Evolutionary conservation across 2,888 invertebrate genomes (phyloP).

Genomic region (Dyspetes luteomarginatus): DNA sequence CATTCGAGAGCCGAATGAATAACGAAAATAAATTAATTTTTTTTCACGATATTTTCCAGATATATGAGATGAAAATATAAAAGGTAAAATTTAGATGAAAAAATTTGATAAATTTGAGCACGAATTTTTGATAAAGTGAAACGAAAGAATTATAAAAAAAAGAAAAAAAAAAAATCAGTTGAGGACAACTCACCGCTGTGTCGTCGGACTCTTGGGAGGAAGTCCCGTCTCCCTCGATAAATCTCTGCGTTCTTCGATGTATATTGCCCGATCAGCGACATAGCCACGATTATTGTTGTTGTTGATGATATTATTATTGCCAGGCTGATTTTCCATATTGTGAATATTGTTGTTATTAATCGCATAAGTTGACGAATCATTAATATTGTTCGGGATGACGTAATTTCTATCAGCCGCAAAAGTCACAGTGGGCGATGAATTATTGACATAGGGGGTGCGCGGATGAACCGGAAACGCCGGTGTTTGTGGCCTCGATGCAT

Average conservation of each 20-base stretch:
- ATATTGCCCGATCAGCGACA: slow-evolving; percentile 78
- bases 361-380: slow-evolving; percentile 68
- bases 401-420: slow-evolving; percentile 79
- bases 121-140: no score
- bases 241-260: slow-evolving; percentile 81
- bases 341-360: slow-evolving; percentile 73
- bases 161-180: slow-evolving; percentile 3
- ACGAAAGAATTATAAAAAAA: neutral
- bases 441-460: slow-evolving; percentile 93
- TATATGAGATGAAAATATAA: no score
- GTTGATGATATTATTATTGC: slow-evolving; percentile 72
- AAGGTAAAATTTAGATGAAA: no score
- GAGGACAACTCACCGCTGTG: slow-evolving; percentile 85
- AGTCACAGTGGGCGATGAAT: slow-evolving; percentile 87
- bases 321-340: slow-evolving; percentile 67
- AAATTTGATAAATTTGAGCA: no score
- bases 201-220: slow-evolving; percentile 92
- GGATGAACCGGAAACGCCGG: slow-evolving; percentile 97
- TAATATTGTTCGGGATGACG: slow-evolving; percentile 74
- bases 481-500: slow-evolving; percentile 91
- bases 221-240: slow-evolving; percentile 84
- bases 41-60: no score
- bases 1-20: no score
- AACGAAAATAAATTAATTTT: no score
- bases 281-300: slow-evolving; percentile 77